These are phyloP conservation scores for Apogon hyalosoma DNA, from an alignment of 2,797 vertebrate species.

Conservation along the genomic window DNA sequence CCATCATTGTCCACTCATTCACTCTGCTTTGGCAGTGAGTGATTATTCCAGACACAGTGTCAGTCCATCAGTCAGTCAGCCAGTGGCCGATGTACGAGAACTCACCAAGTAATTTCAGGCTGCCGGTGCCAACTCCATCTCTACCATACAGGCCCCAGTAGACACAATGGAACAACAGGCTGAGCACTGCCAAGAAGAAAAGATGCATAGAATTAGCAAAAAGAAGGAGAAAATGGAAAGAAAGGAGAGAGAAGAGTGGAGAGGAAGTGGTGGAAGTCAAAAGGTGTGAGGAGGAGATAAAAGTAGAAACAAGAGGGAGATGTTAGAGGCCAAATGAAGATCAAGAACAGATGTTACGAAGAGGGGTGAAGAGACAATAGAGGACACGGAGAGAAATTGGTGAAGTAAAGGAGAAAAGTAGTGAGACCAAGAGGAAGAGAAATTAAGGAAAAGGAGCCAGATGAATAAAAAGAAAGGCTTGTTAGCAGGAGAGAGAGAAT, in stretches of 20 bases:
- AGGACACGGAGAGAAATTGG: constrained; percentile 28
- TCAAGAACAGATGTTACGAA: background rate
- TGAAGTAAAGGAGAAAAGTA: constrained; percentile 17
- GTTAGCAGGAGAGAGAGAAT: constrained; percentile 37
- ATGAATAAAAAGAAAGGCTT: constrained; percentile 16
- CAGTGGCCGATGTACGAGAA: constrained; percentile 44
- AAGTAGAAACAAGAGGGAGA: constrained; percentile 7
- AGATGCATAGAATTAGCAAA: constrained; percentile 31
- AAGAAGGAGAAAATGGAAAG: constrained; percentile 1
- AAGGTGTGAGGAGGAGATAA: constrained; percentile 3
- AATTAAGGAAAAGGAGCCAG: constrained; percentile 18
- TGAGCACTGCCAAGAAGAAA: constrained; percentile 85
- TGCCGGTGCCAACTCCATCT: constrained; percentile 89
- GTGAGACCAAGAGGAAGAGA: too few relatives aligned
- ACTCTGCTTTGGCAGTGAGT: constrained; percentile 44
- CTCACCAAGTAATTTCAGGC: constrained; percentile 87
- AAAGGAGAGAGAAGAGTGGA: background rate
- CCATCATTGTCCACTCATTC: constrained; percentile 58
- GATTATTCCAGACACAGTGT: constrained; percentile 51
- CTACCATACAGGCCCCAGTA: constrained; percentile 94
- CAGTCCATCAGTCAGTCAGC: constrained; percentile 36
- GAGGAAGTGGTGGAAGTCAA: constrained; percentile 6
- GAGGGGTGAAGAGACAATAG: constrained; percentile 10
- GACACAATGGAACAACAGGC: constrained; percentile 92
- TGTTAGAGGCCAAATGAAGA: background rate